Conservation (phyloP, 2,888 invertebrate species). For the Ophioninae sp. region DNA sequence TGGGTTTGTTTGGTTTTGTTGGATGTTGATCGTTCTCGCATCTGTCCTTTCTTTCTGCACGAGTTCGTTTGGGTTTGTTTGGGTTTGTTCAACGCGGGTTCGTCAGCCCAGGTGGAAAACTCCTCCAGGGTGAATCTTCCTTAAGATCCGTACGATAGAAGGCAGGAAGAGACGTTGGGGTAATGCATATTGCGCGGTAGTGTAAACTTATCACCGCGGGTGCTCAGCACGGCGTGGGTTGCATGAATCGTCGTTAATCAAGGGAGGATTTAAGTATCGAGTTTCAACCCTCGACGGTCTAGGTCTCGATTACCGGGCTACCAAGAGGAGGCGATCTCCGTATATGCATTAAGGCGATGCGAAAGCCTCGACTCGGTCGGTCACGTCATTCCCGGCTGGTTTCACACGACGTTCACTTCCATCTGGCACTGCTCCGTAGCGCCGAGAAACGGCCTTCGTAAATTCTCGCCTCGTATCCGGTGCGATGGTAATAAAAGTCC, state of each 20-base stretch:
- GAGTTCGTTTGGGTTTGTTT: slow-evolving; percentile 65
- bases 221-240: slow-evolving; percentile 72
- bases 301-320: slow-evolving; percentile 45
- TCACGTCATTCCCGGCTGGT: slow-evolving; percentile 55
- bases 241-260: slow-evolving; percentile 78
- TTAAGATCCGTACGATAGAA: slow-evolving; percentile 56
- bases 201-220: slow-evolving; percentile 52
- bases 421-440: slow-evolving; percentile 57
- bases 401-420: slow-evolving; percentile 45
- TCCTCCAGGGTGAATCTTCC: slow-evolving; percentile 74
- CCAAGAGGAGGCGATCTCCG: too few species aligned
- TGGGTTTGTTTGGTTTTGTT: too few species aligned
- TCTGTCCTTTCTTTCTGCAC: background rate
- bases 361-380: slow-evolving; percentile 48
- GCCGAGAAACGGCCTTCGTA: slow-evolving; percentile 61
- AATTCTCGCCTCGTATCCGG: slow-evolving; percentile 64
- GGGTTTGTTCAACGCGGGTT: too few species aligned
- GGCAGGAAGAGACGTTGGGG: slow-evolving; percentile 42
- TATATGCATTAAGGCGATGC: background rate
- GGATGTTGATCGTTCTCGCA: too few species aligned
- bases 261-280: slow-evolving; percentile 78
- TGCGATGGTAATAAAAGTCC: slow-evolving; percentile 60
- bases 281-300: slow-evolving; percentile 74
- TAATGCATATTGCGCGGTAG: slow-evolving; percentile 46
- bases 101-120: slow-evolving; percentile 72